phyloP scores from a whole-genome alignment of 1,140 invertebrate species.

The Brachionus rotundiformis region DNA sequence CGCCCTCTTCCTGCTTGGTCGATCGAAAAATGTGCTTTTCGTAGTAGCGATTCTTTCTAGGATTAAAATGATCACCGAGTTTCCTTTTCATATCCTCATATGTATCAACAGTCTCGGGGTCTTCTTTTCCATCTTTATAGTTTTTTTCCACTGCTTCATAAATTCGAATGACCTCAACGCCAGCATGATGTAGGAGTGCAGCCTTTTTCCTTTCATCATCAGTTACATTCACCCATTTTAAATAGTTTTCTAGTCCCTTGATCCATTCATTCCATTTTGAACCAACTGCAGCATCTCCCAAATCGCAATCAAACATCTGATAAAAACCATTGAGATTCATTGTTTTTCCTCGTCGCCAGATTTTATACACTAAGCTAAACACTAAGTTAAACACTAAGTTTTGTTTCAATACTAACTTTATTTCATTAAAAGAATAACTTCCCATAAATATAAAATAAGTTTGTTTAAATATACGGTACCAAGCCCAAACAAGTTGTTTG shows the following conservation, averaged over 20 bases:
- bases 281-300: neutral
- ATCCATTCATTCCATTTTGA: neutral
- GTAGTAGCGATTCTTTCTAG: too few species aligned
- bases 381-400: too few species aligned
- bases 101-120: neutral
- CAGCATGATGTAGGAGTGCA: neutral
- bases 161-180: neutral
- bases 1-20: neutral
- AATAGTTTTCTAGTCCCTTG: neutral
- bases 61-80: constrained; percentile 22
- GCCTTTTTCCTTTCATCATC: neutral
- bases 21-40: constrained; percentile 28
- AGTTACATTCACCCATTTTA: neutral
- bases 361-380: neutral
- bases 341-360: constrained; percentile 24
- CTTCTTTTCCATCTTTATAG: neutral
- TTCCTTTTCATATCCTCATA: neutral
- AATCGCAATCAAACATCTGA: neutral
- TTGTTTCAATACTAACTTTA: too few species aligned
- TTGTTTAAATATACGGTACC: too few species aligned
- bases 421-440: too few species aligned
- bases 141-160: neutral
- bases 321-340: neutral
- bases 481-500: too few species aligned
- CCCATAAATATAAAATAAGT: too few species aligned